Evolutionary conservation across 2,797 vertebrate species (phyloP), one percentile per base, ranked within the genome.

Genomic region (Rhinophrynus dorsalis): DNA sequence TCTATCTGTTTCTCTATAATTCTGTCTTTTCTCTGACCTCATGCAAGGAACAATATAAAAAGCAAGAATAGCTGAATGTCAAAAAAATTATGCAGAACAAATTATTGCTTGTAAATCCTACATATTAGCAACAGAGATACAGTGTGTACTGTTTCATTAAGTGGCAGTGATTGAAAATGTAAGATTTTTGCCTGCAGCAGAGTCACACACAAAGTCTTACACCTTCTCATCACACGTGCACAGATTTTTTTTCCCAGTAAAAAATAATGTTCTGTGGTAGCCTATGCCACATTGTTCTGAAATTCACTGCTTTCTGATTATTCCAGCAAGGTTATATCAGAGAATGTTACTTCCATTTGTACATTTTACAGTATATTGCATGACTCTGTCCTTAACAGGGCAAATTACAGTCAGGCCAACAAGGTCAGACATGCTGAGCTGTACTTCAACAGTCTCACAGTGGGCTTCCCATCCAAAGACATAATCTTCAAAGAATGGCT

Each of bases 391-490:
- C 30, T 8, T 58, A 61, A 1, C 63, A 55, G 76, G 69, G 63
- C 75, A 26, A 76, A 69, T 77, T 73, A 78, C 10, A 76, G 74
- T 21, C 27, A 13, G 23, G 69, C 54, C 75, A 77, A 78, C 76
- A 62, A 77, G 76, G 75, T 61, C 57, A 62, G 62, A 62, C 78
- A 62, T 9, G 66, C 79, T 76, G 79, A 63, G 76, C 71, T 77
- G 74, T 69, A 69, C 3, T 2, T 1, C n/a, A 3, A 60, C 8
- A 67, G 30, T 57, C 42, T 78, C 69, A 38, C 77, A 79, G n/a
- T n/a, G n/a, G n/a, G 75, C 69, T 73, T 71, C 48, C 72, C 50
- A 68, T 76, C 81, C 65, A 65, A 74, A 77, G 76, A 67, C 67
- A 74, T 1, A 68, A 37, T 76, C 79, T 37, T 51, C 11, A 0